A percentile compares a stretch with the other conserved stretches of the same genome.
Conservation (phyloP, 2,797 vertebrate genomes). For the Hyperoplus lanceolatus region DNA sequence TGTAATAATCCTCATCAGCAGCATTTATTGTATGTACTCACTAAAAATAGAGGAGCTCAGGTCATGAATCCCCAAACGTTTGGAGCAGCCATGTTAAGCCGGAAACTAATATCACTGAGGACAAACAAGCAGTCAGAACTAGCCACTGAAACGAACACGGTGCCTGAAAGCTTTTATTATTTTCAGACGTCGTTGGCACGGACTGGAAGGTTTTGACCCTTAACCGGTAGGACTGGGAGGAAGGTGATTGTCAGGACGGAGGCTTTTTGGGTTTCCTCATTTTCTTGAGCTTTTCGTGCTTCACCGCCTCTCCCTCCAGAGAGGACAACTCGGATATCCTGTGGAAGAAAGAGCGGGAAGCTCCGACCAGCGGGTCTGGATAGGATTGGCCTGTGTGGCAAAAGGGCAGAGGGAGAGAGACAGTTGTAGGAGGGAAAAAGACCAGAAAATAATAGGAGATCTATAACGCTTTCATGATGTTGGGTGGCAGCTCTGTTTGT, state of each 20-base stretch:
- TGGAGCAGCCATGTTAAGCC: conserved; percentile 69
- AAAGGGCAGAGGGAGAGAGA: neutral
- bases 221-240: conserved; percentile 57
- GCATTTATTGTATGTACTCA: conserved; percentile 21
- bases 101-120: conserved; percentile 67
- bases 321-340: conserved; percentile 82
- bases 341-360: conserved; percentile 76
- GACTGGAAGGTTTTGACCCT: conserved; percentile 64
- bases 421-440: neutral
- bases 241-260: conserved; percentile 77
- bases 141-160: conserved; percentile 69
- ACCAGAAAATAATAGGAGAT: neutral
- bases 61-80: conserved; percentile 71
- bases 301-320: conserved; percentile 79
- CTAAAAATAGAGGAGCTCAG: conserved; percentile 37
- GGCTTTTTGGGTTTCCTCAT: conserved; percentile 71
- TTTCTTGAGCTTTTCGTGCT: conserved; percentile 82
- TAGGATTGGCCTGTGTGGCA: conserved; percentile 68
- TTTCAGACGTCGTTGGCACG: conserved; percentile 74
- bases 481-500: neutral
- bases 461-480: neutral
- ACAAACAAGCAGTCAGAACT: conserved; percentile 70
- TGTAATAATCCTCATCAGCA: conserved; percentile 25
- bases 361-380: conserved; percentile 78
- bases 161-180: conserved; percentile 40